Evolutionary conservation across 2,113 vertebrate genomes (phyloP).

Genomic region (Bujurquina vittata): DNA sequence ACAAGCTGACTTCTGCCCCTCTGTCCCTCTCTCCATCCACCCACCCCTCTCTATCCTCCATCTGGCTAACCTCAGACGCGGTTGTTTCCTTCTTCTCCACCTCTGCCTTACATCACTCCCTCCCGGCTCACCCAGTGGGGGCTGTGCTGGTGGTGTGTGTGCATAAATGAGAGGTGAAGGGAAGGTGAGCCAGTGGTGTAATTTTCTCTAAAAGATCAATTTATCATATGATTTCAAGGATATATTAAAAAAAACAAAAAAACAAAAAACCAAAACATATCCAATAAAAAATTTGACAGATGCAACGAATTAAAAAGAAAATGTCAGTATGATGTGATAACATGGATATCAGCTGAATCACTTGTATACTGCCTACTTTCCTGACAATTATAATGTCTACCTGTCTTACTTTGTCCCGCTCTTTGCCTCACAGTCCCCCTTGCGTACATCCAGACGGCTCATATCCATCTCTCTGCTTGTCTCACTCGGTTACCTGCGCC

Average conservation of each 20-base stretch:
- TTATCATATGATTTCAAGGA: conserved; percentile 44
- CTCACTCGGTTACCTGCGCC: conserved; percentile 48
- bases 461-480: conserved; percentile 34
- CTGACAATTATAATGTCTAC: conserved; percentile 2
- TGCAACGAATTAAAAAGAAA: conserved; percentile 5
- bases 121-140: conserved; percentile 51
- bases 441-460: neutral
- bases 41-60: conserved; percentile 39
- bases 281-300: conserved; percentile 9
- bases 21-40: conserved; percentile 17
- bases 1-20: conserved; percentile 33
- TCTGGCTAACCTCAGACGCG: conserved; percentile 80
- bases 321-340: conserved; percentile 12
- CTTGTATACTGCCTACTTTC: neutral
- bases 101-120: conserved; percentile 78
- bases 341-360: neutral
- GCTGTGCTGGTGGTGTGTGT: conserved; percentile 41
- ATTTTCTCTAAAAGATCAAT: conserved; percentile 49
- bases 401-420: neutral
- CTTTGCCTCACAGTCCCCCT: neutral
- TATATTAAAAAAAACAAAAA: too few species aligned
- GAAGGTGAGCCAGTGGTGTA: conserved; percentile 58
- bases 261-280: neutral
- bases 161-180: conserved; percentile 27
- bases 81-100: conserved; percentile 73